Evolutionary conservation across 2,797 vertebrate genomes (phyloP), one percentile per base, ranked within the genome.

Genomic region (Anguilla megastoma): DNA sequence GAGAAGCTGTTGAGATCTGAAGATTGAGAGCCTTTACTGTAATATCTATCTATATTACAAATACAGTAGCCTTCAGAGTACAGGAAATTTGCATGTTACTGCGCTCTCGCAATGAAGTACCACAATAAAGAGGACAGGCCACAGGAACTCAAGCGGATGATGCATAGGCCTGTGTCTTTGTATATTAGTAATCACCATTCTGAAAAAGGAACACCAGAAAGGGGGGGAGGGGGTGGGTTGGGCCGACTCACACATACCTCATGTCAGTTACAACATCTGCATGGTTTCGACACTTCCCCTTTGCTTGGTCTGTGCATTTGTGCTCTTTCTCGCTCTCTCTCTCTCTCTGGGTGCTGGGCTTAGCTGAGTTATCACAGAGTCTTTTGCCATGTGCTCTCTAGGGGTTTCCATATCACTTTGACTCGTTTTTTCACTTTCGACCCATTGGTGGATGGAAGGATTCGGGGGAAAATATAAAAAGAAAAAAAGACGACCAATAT

Each of bases 231-330:
- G 69, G 9, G 69, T n/a, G n/a, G n/a, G 30, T 16, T 36, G 24
- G 84, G 89, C 91, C 91, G 92, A 92, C 90, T 91, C 90, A 90
- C 87, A 90, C 87, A 89, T 89, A 63, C 90, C 90, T 88, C 74
- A 58, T 91, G 88, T 87, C 74, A 76, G 86, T 93, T 92, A 93
- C 92, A 90, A 91, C 92, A 93, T 89, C 88, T 79, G 87, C 87
- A 89, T 86, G 86, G 88, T 92, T 92, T 90, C 92, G 89, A 92
- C 91, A 93, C 89, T 93, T 92, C 91, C 92, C 76, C 74, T 88
- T 87, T 30, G 58, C 84, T 60, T 85, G 56, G n/a, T 79, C 82
- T 82, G 83, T 71, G 56, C 69, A 54, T 83, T 86, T 88, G 80
- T 69, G 80, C 56, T 86, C 88, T 90, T 18, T 60, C 41, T 30